Evolutionary conservation across 30 jellyfish, hydroid and myxozoan species (phyloP).

Genomic region (Catostylus mosaicus): DNA sequence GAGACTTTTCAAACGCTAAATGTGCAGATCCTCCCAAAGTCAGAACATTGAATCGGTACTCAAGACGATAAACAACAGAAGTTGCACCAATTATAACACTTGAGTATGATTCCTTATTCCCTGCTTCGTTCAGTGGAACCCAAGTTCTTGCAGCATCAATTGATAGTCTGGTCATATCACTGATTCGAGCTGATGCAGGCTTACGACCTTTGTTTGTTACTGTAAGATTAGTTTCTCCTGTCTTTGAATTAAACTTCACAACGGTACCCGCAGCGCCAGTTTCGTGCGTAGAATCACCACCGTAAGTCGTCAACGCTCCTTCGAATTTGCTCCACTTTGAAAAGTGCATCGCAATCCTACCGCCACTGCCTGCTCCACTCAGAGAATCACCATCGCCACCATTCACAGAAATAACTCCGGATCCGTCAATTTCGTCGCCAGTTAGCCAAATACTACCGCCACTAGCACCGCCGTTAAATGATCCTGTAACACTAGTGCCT

Average conservation of each 20-base stretch:
- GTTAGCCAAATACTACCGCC: slow-evolving; percentile 73
- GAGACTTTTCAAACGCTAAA: slow-evolving; percentile 47
- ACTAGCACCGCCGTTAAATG: slow-evolving; percentile 66
- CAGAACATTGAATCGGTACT: slow-evolving; percentile 26
- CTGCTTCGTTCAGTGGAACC: slow-evolving; percentile 29
- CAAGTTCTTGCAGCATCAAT: slow-evolving; percentile 68
- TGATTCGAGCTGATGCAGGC: slow-evolving; percentile 42
- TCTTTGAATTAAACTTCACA: slow-evolving; percentile 12
- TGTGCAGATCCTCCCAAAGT: slow-evolving; percentile 63
- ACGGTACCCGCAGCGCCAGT: slow-evolving; percentile 69
- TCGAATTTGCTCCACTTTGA: slow-evolving; percentile 16
- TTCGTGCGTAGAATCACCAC: slow-evolving; percentile 64
- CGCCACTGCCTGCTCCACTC: slow-evolving; percentile 79
- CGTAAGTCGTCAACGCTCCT: slow-evolving; percentile 46
- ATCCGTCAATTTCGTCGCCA: slow-evolving; percentile 16
- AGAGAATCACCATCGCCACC: slow-evolving; percentile 65
- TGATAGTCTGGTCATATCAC: slow-evolving; percentile 30
- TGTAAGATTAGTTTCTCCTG: slow-evolving; percentile 39
- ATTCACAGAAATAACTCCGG: slow-evolving; percentile 48
- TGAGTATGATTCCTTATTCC: slow-evolving; percentile 20
- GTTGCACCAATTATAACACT: slow-evolving; percentile 28
- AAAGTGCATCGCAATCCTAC: slow-evolving; percentile 59
- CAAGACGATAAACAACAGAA: slow-evolving; percentile 17
- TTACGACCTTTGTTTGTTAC: slow-evolving; percentile 50
- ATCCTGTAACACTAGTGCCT: slow-evolving; percentile 39